Evolutionary conservation across 1,140 invertebrate genomes (phyloP).

Genomic region (Brachionus rotundiformis): DNA sequence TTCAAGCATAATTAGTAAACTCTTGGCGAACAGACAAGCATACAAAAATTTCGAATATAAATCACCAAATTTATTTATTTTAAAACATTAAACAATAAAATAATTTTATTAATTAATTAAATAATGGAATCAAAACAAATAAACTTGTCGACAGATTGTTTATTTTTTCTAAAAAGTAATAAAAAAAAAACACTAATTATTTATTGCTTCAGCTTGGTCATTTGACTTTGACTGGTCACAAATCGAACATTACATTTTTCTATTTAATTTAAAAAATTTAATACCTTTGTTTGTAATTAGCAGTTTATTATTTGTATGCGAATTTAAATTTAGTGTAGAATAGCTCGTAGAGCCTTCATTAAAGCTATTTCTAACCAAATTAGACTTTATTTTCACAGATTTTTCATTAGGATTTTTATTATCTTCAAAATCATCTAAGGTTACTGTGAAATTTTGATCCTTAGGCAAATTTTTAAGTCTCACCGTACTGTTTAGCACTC

Average conservation of each 20-base stretch:
- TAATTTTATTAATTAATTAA: background rate
- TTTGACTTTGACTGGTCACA: background rate
- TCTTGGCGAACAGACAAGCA: too few species aligned
- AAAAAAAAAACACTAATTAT: background rate
- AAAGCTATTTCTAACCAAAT: background rate
- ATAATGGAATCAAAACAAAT: background rate
- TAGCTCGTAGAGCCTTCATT: background rate
- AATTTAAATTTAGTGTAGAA: constrained; percentile 31
- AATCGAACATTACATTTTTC: background rate
- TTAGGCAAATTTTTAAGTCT: constrained; percentile 2
- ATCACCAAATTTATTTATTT: too few species aligned
- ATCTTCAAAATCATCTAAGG: constrained; percentile 4
- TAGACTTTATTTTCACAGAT: background rate
- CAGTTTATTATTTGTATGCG: background rate
- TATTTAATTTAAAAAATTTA: constrained; percentile 23
- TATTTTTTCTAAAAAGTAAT: background rate
- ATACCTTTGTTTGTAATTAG: background rate
- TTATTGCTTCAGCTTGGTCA: background rate
- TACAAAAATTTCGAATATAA: too few species aligned
- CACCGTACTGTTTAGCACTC: background rate
- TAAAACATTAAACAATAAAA: background rate
- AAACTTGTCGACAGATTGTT: too few species aligned
- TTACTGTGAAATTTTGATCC: background rate
- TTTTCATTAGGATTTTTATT: constrained; percentile 5
- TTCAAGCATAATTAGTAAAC: too few species aligned